Base-by-base conservation (phyloP, 2,113 vertebrate genomes). In the Notothenia rossii region DNA sequence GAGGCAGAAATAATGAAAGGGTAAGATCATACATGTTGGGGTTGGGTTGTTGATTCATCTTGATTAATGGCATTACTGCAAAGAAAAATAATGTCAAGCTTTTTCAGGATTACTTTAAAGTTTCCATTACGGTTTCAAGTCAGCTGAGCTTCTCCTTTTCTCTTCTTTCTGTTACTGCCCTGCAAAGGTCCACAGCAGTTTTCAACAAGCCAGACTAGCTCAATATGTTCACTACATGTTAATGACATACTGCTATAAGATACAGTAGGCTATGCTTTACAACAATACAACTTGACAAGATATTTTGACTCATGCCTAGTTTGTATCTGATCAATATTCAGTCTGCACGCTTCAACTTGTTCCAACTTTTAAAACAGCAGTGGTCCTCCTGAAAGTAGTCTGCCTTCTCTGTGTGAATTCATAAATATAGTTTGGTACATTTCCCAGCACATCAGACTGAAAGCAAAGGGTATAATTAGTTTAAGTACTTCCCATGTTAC, bases 1-100 rank as follows among this genome's bases (percentile, higher is more conserved):
- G 43, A 61, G 70, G 48, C 53, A 22, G 29, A 46, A 10, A 43
- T 75, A 72, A 78, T 85, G 45, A 73, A 11, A 81, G 64, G 43
- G 56, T 43, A 54, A 13, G 33, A 67, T 59, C 25, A 62, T 36
- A 14, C 53, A 58, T 43, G 59, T 65, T 68, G 54, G 15, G 36
- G 25, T 60, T 13, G 33, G 55, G 33, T 15, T 60, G 56, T 58
- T 59, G 22, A 55, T 67, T 36, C 40, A 18, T 43, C 14, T 17
- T n/a, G 58, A 70, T 75, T 55, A 36, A 46, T 53, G 45, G 51
- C 51, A 25, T 59, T 33, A 18, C 36, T n/a, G 20, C 62, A 65
- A 13, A 18, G 3, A n/a, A 60, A 29, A 63, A 64, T 10, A 46
- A 50, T 13, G 29, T 49, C 15, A 22, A 40, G 40, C 48, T 25